Evolutionary conservation across 2,888 invertebrate genomes (phyloP).

Genomic region (Apotomis capreana): DNA sequence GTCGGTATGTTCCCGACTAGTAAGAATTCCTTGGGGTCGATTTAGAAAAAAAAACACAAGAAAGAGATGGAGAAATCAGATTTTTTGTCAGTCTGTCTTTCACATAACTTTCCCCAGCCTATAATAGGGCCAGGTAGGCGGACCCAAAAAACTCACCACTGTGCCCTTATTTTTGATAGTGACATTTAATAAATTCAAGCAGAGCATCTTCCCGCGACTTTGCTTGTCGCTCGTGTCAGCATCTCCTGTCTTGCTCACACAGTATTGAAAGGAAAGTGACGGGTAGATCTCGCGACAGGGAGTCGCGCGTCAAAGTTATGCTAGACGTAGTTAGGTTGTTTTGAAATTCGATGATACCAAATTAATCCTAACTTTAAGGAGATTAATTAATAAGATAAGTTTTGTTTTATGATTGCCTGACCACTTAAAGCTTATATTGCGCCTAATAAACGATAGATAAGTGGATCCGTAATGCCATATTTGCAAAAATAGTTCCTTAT

Average conservation of each 20-base stretch:
- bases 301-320: too few relatives aligned
- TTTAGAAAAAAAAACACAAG: slow-evolving; percentile 58
- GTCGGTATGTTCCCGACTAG: slow-evolving; percentile 46
- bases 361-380: not conserved
- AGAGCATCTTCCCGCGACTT: too few relatives aligned
- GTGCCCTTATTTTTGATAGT: slow-evolving; percentile 68
- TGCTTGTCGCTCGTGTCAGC: too few relatives aligned
- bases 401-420: not conserved
- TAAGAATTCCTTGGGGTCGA: slow-evolving; percentile 70
- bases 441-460: not conserved
- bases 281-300: too few relatives aligned
- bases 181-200: slow-evolving; percentile 72
- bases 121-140: slow-evolving; percentile 76
- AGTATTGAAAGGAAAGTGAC: too few relatives aligned
- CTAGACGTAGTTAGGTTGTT: slow-evolving; percentile 52
- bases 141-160: slow-evolving; percentile 56
- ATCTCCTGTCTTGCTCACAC: too few relatives aligned
- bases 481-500: not conserved
- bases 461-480: not conserved
- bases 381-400: not conserved
- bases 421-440: not conserved
- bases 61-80: slow-evolving; percentile 68
- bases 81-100: slow-evolving; percentile 71
- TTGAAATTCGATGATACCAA: not conserved
- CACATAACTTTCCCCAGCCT: slow-evolving; percentile 76